Base-by-base conservation (phyloP, 2,888 invertebrate species). In the Blomia tropicalis region DNA sequence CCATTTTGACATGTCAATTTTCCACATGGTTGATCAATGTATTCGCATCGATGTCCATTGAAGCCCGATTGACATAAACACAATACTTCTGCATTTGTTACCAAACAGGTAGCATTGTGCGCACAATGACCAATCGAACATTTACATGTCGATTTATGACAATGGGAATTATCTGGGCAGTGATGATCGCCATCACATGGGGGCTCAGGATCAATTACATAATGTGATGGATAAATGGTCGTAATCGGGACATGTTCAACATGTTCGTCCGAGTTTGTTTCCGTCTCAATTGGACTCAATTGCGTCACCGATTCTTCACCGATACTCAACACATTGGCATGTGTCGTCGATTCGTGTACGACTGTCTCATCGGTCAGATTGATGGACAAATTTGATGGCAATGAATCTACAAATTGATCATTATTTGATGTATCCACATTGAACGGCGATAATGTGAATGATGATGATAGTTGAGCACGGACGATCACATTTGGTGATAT, bases 91-190 rank as follows among this genome's bases (percentile, higher is more conserved):
- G n/a, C 25, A 36, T 23, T 56, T 27, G 29, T 29, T 4, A 56
- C 56, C 29, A 56, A 36, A 56, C 56, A 56, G 14, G 25, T 23
- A 7, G 29, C 31, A 11, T 3, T 27, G 23, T 36, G 17, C 4
- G 17, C 14, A 29, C 56, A 56, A 36, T 56, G 36, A 23, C 36
- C 56, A 36, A 14, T 17, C 2, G 11, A 14, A 25, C 56, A 56
- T 19, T 29, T 23, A 25, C 56, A 56, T 17, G 23, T 29, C n/a
- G 25, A 23, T 59, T 64, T 64, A 2, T 66, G 60, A 53, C 66
- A 66, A 47, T 66, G 60, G 11, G 65, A 66, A 36, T 66, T 59
- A n/a, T 29, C 41, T 2, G 65, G 66, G 36, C 66, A 66, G 23
- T 36, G 36, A 7, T 36, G 36, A 17, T 31, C 56, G 32, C 29